Conservation (phyloP, 2,113 vertebrate species). For the Lichenostomus cassidix region DNA sequence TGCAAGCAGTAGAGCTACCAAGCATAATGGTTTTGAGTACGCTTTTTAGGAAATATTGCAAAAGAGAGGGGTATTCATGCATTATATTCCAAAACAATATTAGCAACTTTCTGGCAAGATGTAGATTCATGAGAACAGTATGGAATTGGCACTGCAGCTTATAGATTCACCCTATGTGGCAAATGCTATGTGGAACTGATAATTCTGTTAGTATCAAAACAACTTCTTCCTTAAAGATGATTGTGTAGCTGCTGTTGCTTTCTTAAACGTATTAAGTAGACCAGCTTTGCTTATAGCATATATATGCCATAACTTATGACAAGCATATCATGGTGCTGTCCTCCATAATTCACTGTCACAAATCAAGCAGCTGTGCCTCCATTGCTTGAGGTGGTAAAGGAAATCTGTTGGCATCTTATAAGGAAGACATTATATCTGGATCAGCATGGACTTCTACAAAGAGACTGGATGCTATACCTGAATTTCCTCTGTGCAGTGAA, state of each 20-base stretch:
- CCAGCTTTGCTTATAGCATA: background rate
- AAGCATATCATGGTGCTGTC: background rate
- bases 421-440: background rate
- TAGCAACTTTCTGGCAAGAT: background rate
- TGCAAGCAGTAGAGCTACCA: background rate
- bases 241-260: background rate
- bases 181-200: background rate
- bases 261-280: background rate
- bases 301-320: background rate
- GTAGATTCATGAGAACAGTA: background rate
- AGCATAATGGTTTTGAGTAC: background rate
- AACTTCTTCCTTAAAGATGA: background rate
- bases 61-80: background rate
- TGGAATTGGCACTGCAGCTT: background rate
- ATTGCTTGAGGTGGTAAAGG: background rate
- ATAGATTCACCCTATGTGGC: background rate
- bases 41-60: background rate
- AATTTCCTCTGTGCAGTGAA: background rate
- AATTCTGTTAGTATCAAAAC: background rate
- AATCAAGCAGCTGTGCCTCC: background rate
- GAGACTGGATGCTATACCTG: background rate
- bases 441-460: background rate
- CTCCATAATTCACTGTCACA: background rate
- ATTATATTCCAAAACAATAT: background rate
- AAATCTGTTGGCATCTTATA: background rate